Conservation (phyloP, 2,113 vertebrate species). For the Rissa tridactyla region DNA sequence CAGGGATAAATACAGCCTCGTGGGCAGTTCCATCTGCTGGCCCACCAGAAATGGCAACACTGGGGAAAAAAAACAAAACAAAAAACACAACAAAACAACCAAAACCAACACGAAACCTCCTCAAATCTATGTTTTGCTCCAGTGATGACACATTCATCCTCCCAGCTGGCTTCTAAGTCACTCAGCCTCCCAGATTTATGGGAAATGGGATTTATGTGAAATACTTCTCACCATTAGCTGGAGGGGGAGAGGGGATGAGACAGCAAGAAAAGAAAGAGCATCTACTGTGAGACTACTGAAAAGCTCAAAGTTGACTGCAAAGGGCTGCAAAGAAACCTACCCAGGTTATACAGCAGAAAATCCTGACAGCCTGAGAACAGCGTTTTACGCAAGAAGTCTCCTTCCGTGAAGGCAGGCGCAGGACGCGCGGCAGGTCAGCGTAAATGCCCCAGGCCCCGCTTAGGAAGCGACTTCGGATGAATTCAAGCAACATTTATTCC, state of each 20-base stretch:
- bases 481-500: neutral
- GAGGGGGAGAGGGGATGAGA: neutral
- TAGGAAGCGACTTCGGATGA: neutral
- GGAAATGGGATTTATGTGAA: neutral
- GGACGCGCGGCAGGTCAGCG: neutral
- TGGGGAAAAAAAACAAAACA: neutral
- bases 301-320: neutral
- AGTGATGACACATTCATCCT: conserved; percentile 30
- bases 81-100: too few relatives aligned
- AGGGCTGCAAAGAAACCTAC: neutral
- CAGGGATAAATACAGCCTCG: conserved; percentile 22
- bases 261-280: neutral
- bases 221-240: neutral
- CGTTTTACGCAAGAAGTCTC: neutral
- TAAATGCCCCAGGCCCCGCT: fast-evolving
- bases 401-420: neutral
- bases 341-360: neutral
- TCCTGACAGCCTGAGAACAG: neutral
- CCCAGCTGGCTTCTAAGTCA: conserved; percentile 42
- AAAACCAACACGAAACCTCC: neutral
- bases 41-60: conserved; percentile 25
- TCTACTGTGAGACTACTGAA: neutral
- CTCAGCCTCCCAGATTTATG: neutral
- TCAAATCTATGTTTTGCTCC: conserved; percentile 20
- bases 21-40: conserved; percentile 67